Percentiles rank a stretch among this genome's conserved stretches.
These are phyloP conservation scores for Mastacembelus armatus DNA, from an alignment of 2,797 vertebrate genomes.

Conservation along the genomic window DNA sequence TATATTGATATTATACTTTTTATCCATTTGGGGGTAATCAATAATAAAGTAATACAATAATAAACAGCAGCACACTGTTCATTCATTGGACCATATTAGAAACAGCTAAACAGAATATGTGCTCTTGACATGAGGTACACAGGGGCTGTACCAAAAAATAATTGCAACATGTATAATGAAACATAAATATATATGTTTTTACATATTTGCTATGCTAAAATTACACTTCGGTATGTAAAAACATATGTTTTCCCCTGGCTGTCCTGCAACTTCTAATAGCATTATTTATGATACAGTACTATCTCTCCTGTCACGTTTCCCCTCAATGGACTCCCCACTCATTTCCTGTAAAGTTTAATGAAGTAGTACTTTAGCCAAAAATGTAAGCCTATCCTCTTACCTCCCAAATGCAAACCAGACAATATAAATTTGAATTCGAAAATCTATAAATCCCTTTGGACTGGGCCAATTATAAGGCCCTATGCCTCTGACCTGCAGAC, in stretches of 20 bases:
- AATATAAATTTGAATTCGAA: constrained; percentile 71
- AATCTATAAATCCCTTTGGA: constrained; percentile 71
- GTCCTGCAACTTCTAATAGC: constrained; percentile 20
- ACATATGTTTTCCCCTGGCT: neutral
- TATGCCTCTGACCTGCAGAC: constrained; percentile 33
- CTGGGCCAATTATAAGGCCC: constrained; percentile 62
- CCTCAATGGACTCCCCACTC: constrained; percentile 33
- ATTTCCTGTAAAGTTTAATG: constrained; percentile 51
- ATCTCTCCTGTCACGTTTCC: constrained; percentile 27
- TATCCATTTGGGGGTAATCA: neutral
- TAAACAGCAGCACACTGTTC: too few species aligned
- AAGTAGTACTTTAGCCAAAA: constrained; percentile 54
- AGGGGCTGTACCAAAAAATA: neutral
- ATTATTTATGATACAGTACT: constrained; percentile 34
- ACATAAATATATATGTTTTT: too few species aligned
- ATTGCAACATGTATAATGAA: too few species aligned
- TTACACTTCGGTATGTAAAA: neutral
- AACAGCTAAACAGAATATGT: neutral
- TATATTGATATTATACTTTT: neutral
- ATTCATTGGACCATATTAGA: neutral
- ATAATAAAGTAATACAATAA: neutral
- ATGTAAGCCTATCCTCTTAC: constrained; percentile 58
- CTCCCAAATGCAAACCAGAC: constrained; percentile 67
- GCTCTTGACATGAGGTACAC: neutral
- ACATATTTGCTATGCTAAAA: too few species aligned